Evolutionary conservation across 2,797 vertebrate species (phyloP), one percentile per base, ranked within the genome.

Genomic region (Dromococcyx pavoninus): DNA sequence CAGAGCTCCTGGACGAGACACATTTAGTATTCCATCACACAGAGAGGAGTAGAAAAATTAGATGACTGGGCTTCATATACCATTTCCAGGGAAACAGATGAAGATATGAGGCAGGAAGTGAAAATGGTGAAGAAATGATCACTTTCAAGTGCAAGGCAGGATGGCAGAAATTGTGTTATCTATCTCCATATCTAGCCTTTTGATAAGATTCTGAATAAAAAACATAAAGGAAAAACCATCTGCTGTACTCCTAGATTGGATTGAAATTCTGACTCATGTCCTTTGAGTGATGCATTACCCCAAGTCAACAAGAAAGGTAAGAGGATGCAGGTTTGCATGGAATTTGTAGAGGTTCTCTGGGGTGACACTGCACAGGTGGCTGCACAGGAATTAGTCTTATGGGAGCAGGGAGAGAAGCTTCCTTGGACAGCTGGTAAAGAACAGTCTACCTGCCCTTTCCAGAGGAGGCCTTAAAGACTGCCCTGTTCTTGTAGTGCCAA

Each of bases 121-220:
- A 71, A 89, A 91, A 72, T 43, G 43, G 17, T 64, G 50, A 86
- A 91, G 75, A 83, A 77, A 81, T 65, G 1, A 54, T n/a, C 2
- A 13, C 80, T 95, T 91, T 89, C 46, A 66, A 78, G 54, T 51
- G 35, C 66, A 84, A 86, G 70, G 78, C 22, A 69, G 76, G 24
- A 56, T 91, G 73, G n/a, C 58, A 92, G 70, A 89, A 81, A 91
- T 71, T 71, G 35, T 88, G 32, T 84, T 75, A 75, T 76, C 51
- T 77, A 1, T 61, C 66, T 81, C 17, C 25, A 11, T 35, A 43
- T 30, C 50, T 44, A 16, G 25, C 30, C 54, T 24, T 83, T 75
- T 75, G 51, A 80, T 86, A 57, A 62, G 62, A 51, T 84, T 72
- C 56, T 82, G 69, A 58, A 66, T 90, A 66, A 85, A 95, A 92